A percentile compares a stretch with the other conserved stretches of the same genome.
Evolutionary conservation across 2,797 vertebrate genomes (phyloP).

Genomic region (Spinus pinus): DNA sequence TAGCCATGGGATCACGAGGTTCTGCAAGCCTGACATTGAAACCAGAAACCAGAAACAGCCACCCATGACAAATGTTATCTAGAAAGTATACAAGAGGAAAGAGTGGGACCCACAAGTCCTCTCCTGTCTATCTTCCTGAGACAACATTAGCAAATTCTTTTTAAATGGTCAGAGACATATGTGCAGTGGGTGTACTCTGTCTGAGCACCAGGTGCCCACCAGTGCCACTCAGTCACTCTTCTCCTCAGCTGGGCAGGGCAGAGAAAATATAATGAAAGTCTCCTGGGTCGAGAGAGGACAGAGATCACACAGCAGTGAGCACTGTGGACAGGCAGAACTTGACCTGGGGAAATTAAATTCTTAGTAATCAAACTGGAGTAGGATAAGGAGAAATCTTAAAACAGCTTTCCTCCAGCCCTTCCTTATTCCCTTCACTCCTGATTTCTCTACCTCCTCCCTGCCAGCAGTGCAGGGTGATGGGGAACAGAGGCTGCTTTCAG

Average conservation of each 20-base stretch:
- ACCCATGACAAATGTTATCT: background rate
- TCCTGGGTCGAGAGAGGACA: background rate
- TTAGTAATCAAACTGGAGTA: background rate
- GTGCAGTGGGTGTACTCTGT: background rate
- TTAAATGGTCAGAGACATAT: background rate
- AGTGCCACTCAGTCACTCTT: background rate
- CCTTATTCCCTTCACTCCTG: background rate
- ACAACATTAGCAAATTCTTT: background rate
- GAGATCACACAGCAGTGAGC: background rate
- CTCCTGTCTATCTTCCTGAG: background rate
- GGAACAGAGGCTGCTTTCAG: background rate
- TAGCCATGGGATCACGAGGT: background rate
- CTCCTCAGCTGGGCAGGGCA: background rate
- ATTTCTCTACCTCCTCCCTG: background rate
- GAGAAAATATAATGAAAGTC: background rate
- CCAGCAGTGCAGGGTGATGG: background rate
- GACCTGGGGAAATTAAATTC: background rate
- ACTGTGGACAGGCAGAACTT: background rate
- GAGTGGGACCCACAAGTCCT: background rate
- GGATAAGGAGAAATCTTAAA: background rate
- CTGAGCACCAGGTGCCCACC: no score
- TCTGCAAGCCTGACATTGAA: background rate
- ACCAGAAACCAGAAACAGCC: background rate
- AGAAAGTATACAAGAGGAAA: background rate
- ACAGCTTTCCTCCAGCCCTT: accelerated